Percentiles rank a stretch among this genome's conserved stretches.
Conservation (phyloP, 1,140 invertebrate genomes). For the roundworm (Caenorhabditis elegans) region WBcel235 BX284602.5:11870001-11870500, state of each 20-base stretch:
- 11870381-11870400: slow-evolving; percentile 9
- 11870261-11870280: neutral
- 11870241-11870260: neutral
- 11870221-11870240: neutral
- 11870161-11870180: neutral
- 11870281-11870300: neutral
- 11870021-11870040: slow-evolving; percentile 36
- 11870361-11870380: neutral
- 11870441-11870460: slow-evolving; percentile 38
- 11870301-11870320: neutral
- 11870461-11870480: slow-evolving; percentile 38
- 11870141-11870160: slow-evolving; percentile 26
- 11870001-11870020: slow-evolving; percentile 21
- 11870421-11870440: slow-evolving; percentile 18
- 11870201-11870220: neutral
- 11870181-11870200: neutral
- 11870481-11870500: slow-evolving; percentile 29
- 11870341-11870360: neutral
- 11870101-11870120: slow-evolving; percentile 30
- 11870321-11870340: neutral
- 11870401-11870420: neutral
- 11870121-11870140: slow-evolving; percentile 23
- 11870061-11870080: neutral
- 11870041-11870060: slow-evolving; percentile 14
- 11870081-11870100: slow-evolving; percentile 4